Conservation (phyloP, 2,113 vertebrate species). For the Megalops atlanticus region DNA sequence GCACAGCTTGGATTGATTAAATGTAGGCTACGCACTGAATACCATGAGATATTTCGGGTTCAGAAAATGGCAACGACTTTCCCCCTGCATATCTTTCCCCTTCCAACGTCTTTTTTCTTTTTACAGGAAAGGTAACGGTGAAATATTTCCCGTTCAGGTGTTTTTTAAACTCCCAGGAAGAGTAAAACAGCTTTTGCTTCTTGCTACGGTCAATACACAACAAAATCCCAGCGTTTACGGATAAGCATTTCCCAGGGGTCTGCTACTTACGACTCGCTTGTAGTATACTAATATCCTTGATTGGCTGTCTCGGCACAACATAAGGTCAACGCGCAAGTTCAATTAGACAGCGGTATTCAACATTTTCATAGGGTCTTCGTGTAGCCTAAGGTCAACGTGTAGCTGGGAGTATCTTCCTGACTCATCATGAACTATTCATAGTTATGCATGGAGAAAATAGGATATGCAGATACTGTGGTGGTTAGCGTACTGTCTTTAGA, state of each 20-base stretch:
- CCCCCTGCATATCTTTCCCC: not conserved
- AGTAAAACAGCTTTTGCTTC: constrained; percentile 47
- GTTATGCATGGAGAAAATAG: not conserved
- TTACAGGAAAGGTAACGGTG: not conserved
- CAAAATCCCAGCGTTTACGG: constrained; percentile 54
- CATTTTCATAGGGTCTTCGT: constrained; percentile 66
- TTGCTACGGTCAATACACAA: constrained; percentile 42
- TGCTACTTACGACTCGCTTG: constrained; percentile 78
- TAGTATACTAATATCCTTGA: constrained; percentile 83
- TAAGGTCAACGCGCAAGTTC: constrained; percentile 85
- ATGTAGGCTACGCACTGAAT: not conserved
- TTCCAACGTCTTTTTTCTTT: not conserved
- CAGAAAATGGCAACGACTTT: not conserved
- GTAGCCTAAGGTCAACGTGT: constrained; percentile 38
- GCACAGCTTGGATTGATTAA: not conserved
- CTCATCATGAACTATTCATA: not conserved
- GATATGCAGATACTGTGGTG: constrained; percentile 48
- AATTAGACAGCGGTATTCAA: constrained; percentile 80
- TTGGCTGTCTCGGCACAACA: constrained; percentile 85
- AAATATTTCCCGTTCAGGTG: constrained; percentile 29
- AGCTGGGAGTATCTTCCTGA: constrained; percentile 68
- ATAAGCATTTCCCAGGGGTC: constrained; percentile 66
- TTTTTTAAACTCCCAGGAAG: constrained; percentile 48
- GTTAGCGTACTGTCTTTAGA: no score
- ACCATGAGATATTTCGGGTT: not conserved